Base-by-base conservation (phyloP, 2,888 invertebrate species). In the Ceraclea dissimilis region DNA sequence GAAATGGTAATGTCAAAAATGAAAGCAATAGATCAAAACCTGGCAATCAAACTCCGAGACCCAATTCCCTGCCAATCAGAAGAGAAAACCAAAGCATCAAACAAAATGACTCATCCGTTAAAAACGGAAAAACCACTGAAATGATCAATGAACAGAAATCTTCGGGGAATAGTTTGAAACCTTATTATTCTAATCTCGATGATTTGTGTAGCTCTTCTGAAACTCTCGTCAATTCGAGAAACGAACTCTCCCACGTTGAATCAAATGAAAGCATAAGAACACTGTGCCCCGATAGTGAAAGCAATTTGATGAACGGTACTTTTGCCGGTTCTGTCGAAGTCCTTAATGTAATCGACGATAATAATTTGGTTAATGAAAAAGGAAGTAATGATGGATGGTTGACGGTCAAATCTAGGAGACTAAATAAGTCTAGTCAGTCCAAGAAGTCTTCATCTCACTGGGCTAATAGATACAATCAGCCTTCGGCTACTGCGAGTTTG, bases 401-500 rank as follows among this genome's bases (percentile, higher is more conserved):
- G 61, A 94, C 90, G 0, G 95, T 95, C 0, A 86, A 90, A 65
- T 85, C 87, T 49, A 80, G 86, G 39, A 77, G 90, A 21, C 70
- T 81, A 46, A 80, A 70, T 62, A 72, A 77, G 63, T 73, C 76
- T 13, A 76, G 78, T 65, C 79, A 80, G 13, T 72, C 76, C 65
- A 78, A 76, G 62, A 78, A 85, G 50, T 81, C 81, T 1, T 85
- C 85, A 67, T 81, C 83, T 16, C 82, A 85, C 62, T 86, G 86
- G 86, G 76, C 85, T 0, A 86, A 85, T 60, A 79, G 91, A 59
- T 92, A 88, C 66, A 82, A 89, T 66, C 87, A 89, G 67, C 90
- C 91, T 0, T 89, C 88, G 1, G 88, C 90, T 0, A 90, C 91
- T 1, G 86, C 87, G 0, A 90, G 90, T 61, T 69, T 91, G 52